Evolutionary conservation across 2,797 vertebrate species (phyloP).

Genomic region (Eleutherodactylus coqui): DNA sequence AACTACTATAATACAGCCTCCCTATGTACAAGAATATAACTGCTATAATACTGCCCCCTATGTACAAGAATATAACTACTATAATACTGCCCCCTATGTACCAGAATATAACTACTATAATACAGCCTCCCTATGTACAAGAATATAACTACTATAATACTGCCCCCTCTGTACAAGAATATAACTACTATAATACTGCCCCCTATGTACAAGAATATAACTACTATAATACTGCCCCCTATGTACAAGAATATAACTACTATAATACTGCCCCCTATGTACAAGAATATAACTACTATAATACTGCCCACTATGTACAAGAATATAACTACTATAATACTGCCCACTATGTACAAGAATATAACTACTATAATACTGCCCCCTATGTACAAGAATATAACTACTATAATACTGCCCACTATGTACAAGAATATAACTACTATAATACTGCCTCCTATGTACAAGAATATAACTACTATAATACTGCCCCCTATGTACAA

Average conservation of each 20-base stretch:
- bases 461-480: not conserved
- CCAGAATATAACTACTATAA: too few species aligned
- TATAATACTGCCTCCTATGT: not conserved
- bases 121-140: too few species aligned
- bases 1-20: too few species aligned
- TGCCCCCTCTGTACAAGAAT: not conserved
- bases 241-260: not conserved
- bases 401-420: too few species aligned
- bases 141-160: too few species aligned
- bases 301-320: not conserved
- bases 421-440: not conserved
- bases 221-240: not conserved
- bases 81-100: too few species aligned
- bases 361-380: not conserved
- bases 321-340: constrained; percentile 10
- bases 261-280: not conserved
- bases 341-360: not conserved
- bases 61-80: too few species aligned
- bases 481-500: too few species aligned
- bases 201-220: too few species aligned
- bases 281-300: not conserved
- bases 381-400: too few species aligned
- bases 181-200: constrained; percentile 11
- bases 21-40: too few species aligned
- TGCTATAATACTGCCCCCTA: too few species aligned